Conservation (phyloP, 2,888 invertebrate genomes). For the Eurytoma adleriae region DNA sequence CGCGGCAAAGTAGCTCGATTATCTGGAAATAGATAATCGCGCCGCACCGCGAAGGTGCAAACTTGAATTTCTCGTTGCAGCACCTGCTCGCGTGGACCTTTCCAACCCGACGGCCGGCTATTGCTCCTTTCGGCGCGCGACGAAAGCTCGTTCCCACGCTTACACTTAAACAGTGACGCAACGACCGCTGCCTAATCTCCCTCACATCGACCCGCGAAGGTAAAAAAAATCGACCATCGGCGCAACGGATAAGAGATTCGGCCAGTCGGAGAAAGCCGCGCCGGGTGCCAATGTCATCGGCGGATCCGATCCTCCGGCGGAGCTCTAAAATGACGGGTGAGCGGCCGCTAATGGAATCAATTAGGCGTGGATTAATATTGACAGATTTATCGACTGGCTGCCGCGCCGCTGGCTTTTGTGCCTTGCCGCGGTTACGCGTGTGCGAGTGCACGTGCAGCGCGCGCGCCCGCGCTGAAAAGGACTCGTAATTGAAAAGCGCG, state of each 20-base stretch:
- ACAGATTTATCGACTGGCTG: conserved; percentile 67
- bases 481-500: conserved; percentile 63
- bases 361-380: conserved; percentile 69
- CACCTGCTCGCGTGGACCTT: no score
- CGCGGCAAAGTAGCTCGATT: conserved; percentile 5
- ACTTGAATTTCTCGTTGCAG: no score
- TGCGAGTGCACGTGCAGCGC: conserved; percentile 23
- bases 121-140: background rate
- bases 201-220: no score
- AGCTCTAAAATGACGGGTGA: conserved; percentile 41
- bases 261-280: conserved; percentile 36
- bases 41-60: no score
- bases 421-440: conserved; percentile 60
- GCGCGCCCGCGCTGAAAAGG: conserved; percentile 36
- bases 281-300: background rate
- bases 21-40: background rate
- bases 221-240: background rate
- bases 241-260: no score
- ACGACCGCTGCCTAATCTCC: background rate
- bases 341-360: conserved; percentile 66
- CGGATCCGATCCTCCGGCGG: background rate
- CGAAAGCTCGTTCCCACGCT: conserved; percentile 49
- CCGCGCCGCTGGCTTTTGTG: conserved; percentile 60
- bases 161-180: conserved; percentile 18
- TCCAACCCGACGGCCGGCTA: no score